Percentiles rank a stretch among this genome's conserved stretches.
These are phyloP conservation scores for Philereme transversata DNA, from an alignment of 2,888 invertebrate species.

Conservation along the genomic window DNA sequence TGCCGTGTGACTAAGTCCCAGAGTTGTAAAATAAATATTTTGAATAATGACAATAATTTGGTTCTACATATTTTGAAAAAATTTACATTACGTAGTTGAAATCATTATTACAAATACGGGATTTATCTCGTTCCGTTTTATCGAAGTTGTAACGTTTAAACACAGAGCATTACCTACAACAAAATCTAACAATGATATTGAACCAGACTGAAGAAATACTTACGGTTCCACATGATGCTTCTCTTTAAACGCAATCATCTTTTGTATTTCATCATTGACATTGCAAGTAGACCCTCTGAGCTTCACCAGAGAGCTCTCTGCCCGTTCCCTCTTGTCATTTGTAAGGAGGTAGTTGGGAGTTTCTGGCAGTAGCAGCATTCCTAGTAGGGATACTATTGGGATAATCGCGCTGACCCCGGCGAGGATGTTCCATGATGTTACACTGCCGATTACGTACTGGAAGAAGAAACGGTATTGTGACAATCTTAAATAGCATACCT, in stretches of 20 bases:
- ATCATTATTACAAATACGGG: too few relatives aligned
- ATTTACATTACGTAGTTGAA: too few relatives aligned
- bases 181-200: too few relatives aligned
- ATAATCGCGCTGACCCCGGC: slow-evolving; percentile 86
- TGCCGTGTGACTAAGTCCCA: too few relatives aligned
- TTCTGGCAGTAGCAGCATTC: slow-evolving; percentile 87
- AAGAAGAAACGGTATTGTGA: slow-evolving; percentile 36
- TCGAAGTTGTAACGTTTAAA: too few relatives aligned
- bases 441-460: slow-evolving; percentile 85
- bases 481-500: background rate
- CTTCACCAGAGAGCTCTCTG: slow-evolving; percentile 82
- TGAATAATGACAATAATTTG: too few relatives aligned
- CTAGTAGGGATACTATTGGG: slow-evolving; percentile 84
- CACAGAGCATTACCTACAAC: too few relatives aligned
- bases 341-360: slow-evolving; percentile 88
- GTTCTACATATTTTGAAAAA: too few relatives aligned
- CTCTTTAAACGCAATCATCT: slow-evolving; percentile 84
- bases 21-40: too few relatives aligned
- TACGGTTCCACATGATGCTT: slow-evolving; percentile 85
- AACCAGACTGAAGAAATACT: slow-evolving; percentile 24
- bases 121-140: too few relatives aligned
- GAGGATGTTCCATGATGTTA: slow-evolving; percentile 85
- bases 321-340: slow-evolving; percentile 83
- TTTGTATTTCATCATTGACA: slow-evolving; percentile 85
- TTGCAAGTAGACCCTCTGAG: slow-evolving; percentile 86